phyloP scores from a whole-genome alignment of 2,888 invertebrate species.

The Argyresthia albistria region DNA sequence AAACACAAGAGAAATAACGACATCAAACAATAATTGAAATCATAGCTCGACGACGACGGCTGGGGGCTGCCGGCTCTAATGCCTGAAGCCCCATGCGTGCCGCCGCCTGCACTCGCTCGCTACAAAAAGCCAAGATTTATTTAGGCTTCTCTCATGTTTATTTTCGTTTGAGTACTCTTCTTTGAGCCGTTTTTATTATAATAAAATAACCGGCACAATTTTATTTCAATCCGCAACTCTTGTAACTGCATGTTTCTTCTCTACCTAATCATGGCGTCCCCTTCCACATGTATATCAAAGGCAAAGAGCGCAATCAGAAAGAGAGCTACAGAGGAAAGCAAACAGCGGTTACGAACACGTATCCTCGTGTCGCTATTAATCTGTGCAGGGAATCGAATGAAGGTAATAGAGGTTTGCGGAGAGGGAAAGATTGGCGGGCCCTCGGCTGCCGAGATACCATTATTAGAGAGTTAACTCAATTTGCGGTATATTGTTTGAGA shows the following conservation, averaged over 20 bases:
- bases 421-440: constrained; percentile 20
- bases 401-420: constrained; percentile 35
- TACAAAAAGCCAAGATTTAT: constrained; percentile 10
- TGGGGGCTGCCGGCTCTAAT: constrained; percentile 25
- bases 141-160: constrained; percentile 22
- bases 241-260: neutral
- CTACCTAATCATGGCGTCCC: too few species aligned
- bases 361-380: constrained; percentile 52
- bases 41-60: constrained; percentile 34
- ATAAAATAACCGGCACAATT: too few species aligned
- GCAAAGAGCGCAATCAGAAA: too few species aligned
- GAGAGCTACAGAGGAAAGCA: neutral
- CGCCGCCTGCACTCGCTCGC: constrained; percentile 3
- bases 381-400: constrained; percentile 49
- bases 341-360: constrained; percentile 7
- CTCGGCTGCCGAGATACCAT: constrained; percentile 55
- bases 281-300: too few species aligned
- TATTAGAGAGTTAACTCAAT: constrained; percentile 72
- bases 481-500: constrained; percentile 70
- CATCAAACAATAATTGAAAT: constrained; percentile 70
- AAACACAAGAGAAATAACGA: constrained; percentile 66
- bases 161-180: constrained; percentile 5
- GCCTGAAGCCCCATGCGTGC: constrained; percentile 26
- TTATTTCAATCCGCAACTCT: neutral
- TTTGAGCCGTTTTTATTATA: too few species aligned